These are phyloP conservation scores for Yponomeuta sedellus DNA, from an alignment of 2,888 invertebrate genomes.

Conservation along the genomic window DNA sequence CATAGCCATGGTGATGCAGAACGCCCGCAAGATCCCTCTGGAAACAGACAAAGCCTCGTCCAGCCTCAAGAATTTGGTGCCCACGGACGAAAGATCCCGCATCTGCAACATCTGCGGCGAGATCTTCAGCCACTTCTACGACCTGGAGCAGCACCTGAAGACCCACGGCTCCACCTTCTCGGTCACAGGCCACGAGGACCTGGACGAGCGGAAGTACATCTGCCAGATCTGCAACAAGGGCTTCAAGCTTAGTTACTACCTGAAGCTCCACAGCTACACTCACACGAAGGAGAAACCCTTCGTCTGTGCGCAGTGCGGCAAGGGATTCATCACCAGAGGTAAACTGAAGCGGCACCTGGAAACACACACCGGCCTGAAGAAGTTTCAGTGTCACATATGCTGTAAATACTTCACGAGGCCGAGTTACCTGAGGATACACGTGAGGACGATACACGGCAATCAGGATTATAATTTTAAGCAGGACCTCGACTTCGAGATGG, in stretches of 20 bases:
- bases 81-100: slow-evolving; percentile 50
- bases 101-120: slow-evolving; percentile 69
- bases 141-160: slow-evolving; percentile 61
- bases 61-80: slow-evolving; percentile 29
- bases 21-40: slow-evolving; percentile 54
- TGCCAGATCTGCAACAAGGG: slow-evolving; percentile 58
- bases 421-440: slow-evolving; percentile 58
- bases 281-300: slow-evolving; percentile 66
- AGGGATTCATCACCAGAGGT: slow-evolving; percentile 61
- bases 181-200: slow-evolving; percentile 26
- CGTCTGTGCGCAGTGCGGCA: slow-evolving; percentile 65
- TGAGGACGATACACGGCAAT: slow-evolving; percentile 61
- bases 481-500: slow-evolving; percentile 32
- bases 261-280: slow-evolving; percentile 62
- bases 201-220: slow-evolving; percentile 53
- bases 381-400: slow-evolving; percentile 67
- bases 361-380: slow-evolving; percentile 59
- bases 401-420: slow-evolving; percentile 65
- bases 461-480: slow-evolving; percentile 58
- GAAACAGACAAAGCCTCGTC: slow-evolving; percentile 22
- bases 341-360: slow-evolving; percentile 63
- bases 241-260: slow-evolving; percentile 61
- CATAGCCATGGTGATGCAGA: slow-evolving; percentile 64
- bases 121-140: slow-evolving; percentile 63
- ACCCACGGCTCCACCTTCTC: slow-evolving; percentile 60